Conservation (phyloP, 2,113 vertebrate species). For the Tor tambroides region DNA sequence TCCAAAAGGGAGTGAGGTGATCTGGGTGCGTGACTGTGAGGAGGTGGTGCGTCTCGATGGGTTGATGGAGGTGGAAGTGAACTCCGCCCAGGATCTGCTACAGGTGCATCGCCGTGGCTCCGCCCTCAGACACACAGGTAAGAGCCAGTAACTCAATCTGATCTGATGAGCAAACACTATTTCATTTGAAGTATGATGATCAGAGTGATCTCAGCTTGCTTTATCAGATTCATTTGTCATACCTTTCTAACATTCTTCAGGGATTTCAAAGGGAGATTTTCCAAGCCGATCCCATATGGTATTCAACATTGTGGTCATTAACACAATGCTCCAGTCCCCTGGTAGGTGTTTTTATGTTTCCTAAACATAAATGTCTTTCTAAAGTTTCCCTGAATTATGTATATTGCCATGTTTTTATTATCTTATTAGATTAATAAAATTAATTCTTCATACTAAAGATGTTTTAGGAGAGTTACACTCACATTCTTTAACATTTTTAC, state of each 20-base stretch:
- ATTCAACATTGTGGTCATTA: slow-evolving; percentile 59
- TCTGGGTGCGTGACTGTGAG: slow-evolving; percentile 63
- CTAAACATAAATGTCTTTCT: not conserved
- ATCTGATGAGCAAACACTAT: not conserved
- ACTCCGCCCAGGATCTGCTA: slow-evolving; percentile 59
- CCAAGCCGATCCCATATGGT: slow-evolving; percentile 58
- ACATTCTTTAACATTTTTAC: not conserved
- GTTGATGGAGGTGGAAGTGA: slow-evolving; percentile 63
- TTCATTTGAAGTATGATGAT: not conserved
- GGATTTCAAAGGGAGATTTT: slow-evolving; percentile 61
- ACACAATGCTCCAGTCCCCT: slow-evolving; percentile 28
- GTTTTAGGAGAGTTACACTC: not conserved
- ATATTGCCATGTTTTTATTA: slow-evolving; percentile 3
- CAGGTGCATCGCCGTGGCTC: slow-evolving; percentile 59
- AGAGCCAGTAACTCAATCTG: not conserved
- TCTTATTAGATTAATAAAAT: slow-evolving; percentile 5
- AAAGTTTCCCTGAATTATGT: not conserved
- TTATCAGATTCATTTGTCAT: not conserved
- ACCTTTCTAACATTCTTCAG: slow-evolving; percentile 41
- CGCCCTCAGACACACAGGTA: slow-evolving; percentile 59
- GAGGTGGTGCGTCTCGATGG: slow-evolving; percentile 61
- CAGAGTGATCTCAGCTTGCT: not conserved
- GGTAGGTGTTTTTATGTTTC: slow-evolving; percentile 26
- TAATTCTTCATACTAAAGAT: not conserved
- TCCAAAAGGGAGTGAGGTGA: slow-evolving; percentile 56